Base-by-base conservation (phyloP, 1,140 invertebrate species). In the Solenopsis fugax region DNA sequence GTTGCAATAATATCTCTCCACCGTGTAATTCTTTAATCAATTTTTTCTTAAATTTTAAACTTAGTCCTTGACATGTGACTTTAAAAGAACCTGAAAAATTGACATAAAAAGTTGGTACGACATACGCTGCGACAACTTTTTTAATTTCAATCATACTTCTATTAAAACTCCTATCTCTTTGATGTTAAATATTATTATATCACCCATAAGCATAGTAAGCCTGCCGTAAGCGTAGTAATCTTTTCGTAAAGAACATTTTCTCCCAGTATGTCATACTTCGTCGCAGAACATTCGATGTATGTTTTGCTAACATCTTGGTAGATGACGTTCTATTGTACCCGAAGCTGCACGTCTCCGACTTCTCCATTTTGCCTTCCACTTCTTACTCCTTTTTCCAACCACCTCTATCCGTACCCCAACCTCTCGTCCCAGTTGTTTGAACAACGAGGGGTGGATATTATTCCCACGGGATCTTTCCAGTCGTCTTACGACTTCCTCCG, bases 391-490 rank as follows among this genome's bases (percentile, higher is more conserved):
- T 72, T 58, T 67, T 76, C 60, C 76, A 67, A 67, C 52, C 75
- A 81, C 60, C 21, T 80, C 62, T 45, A 34, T n/a, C 45, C 13
- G 48, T 29, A 0, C 37, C 50, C 24, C 52, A 45, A 52, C 65
- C 21, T 58, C 45, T 76, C 69, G 84, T 86, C 52, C 84, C 34
- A 60, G 45, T 78, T 90, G 89, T 90, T 89, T 90, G 85, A 90
- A 90, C 89, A 90, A 88, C 69, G 76, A 85, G 72, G 65, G 77
- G 77, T 72, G 86, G 88, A 90, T 90, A 90, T 90, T 90, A 91
- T 91, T 90, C 89, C 67, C 85, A 41, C 56, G 69, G 37, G 80
- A 76, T 88, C 81, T 86, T 86, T 52, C 76, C 64, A 85, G 84
- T 85, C 80, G 24, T 84, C 80, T 75, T 84, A 60, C 69, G 69